These are phyloP conservation scores for Darevskia nairensis DNA, from an alignment of 2,797 vertebrate genomes.

Conservation along the genomic window DNA sequence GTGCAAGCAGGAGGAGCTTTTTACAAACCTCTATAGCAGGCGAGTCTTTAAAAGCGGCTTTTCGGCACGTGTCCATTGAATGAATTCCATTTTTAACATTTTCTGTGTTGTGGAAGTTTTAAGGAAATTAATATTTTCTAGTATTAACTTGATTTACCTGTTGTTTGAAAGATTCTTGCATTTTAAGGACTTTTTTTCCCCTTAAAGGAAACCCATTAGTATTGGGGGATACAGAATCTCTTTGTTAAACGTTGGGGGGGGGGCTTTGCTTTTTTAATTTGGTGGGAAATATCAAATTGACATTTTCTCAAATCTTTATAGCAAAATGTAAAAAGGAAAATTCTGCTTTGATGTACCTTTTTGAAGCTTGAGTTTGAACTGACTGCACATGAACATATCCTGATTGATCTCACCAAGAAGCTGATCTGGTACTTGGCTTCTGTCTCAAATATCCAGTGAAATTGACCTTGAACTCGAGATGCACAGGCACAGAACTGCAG, in stretches of 20 bases:
- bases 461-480: conserved; percentile 2
- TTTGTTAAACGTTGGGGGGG: not conserved
- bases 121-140: not conserved
- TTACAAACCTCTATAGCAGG: not conserved
- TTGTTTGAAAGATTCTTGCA: conserved; percentile 22
- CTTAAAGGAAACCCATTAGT: not conserved
- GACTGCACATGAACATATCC: not conserved
- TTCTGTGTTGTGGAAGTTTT: conserved; percentile 11
- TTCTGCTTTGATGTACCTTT: conserved; percentile 6
- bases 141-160: conserved; percentile 15
- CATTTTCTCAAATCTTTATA: conserved; percentile 10
- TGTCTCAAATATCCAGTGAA: not conserved
- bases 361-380: conserved; percentile 2
- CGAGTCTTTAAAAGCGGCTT: not conserved
- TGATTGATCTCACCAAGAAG: not conserved
- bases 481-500: not conserved
- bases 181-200: not conserved
- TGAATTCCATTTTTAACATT: not conserved
- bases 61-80: not conserved
- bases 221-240: not conserved
- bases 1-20: not conserved
- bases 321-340: conserved; percentile 12
- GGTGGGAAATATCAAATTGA: conserved; percentile 4
- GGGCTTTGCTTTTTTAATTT: not conserved
- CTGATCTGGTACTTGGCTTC: not conserved